A percentile compares a stretch with the other conserved stretches of the same genome.
Conservation (phyloP, 2,888 invertebrate genomes). For the Trichopria drosophilae region DNA sequence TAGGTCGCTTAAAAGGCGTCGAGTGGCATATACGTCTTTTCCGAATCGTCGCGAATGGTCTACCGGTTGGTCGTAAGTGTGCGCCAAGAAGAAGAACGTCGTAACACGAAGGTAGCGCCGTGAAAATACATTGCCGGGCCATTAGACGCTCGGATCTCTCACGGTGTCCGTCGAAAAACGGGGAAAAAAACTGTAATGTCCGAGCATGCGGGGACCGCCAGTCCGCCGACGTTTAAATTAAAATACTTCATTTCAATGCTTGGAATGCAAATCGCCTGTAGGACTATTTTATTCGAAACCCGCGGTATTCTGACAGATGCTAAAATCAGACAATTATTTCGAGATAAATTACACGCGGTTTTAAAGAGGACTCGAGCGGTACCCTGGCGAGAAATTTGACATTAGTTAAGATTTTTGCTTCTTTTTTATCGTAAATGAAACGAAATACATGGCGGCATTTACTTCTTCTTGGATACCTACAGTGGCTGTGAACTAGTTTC, state of each 20-base stretch:
- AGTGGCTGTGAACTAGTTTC: too few relatives aligned
- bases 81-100: conserved; percentile 10
- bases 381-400: too few relatives aligned
- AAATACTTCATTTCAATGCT: conserved; percentile 8
- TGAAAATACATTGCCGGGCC: conserved; percentile 17
- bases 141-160: conserved; percentile 9
- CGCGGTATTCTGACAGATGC: too few relatives aligned
- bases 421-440: too few relatives aligned
- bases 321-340: too few relatives aligned
- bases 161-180: conserved; percentile 17
- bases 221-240: conserved; percentile 16
- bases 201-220: conserved; percentile 13
- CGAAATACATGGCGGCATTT: too few relatives aligned
- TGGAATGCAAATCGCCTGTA: conserved; percentile 18
- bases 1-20: conserved; percentile 33
- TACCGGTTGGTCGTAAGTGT: conserved; percentile 5
- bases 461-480: too few relatives aligned
- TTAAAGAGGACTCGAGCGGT: too few relatives aligned
- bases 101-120: conserved; percentile 18
- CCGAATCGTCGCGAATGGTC: conserved; percentile 6
- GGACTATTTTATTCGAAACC: too few relatives aligned
- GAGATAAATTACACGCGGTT: too few relatives aligned
- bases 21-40: conserved; percentile 24
- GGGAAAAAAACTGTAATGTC: conserved; percentile 4
- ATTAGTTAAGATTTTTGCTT: too few relatives aligned